Conservation (phyloP, 2,797 vertebrate genomes). For the Siniperca scherzeri region DNA sequence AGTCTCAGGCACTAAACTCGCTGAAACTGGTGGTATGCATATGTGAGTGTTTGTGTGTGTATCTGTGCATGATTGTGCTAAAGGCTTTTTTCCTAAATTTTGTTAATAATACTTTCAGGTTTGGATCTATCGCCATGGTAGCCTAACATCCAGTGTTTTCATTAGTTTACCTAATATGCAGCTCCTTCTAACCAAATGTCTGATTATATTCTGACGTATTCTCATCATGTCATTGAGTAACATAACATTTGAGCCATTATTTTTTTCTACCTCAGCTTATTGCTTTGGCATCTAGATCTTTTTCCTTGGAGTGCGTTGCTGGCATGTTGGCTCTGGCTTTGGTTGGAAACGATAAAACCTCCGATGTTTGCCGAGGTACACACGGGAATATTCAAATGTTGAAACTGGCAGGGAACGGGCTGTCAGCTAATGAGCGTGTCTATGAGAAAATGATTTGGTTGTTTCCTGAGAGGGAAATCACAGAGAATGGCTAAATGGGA, state of each 20-base stretch:
- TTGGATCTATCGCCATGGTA: slow-evolving; percentile 42
- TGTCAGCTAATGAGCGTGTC: slow-evolving; percentile 87
- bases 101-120: slow-evolving; percentile 57
- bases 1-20: slow-evolving; percentile 73
- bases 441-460: slow-evolving; percentile 87
- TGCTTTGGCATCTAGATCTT: slow-evolving; percentile 81
- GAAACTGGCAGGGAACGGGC: slow-evolving; percentile 85
- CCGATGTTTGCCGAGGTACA: slow-evolving; percentile 85
- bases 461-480: slow-evolving; percentile 88
- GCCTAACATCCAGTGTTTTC: slow-evolving; percentile 57
- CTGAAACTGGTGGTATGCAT: slow-evolving; percentile 72
- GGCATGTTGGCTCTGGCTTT: slow-evolving; percentile 80
- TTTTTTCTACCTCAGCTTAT: slow-evolving; percentile 77
- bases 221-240: slow-evolving; percentile 76
- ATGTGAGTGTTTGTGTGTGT: slow-evolving; percentile 31
- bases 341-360: slow-evolving; percentile 83
- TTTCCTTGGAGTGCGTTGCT: slow-evolving; percentile 81
- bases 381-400: slow-evolving; percentile 86
- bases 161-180: slow-evolving; percentile 55
- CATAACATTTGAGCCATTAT: slow-evolving; percentile 78
- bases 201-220: slow-evolving; percentile 77
- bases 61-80: slow-evolving; percentile 28
- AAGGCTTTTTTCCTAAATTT: slow-evolving; percentile 46
- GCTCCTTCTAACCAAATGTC: slow-evolving; percentile 64
- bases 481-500: slow-evolving; percentile 88